These are phyloP conservation scores for Austrolebias charrua DNA, from an alignment of 2,797 vertebrate species.

Conservation along the genomic window DNA sequence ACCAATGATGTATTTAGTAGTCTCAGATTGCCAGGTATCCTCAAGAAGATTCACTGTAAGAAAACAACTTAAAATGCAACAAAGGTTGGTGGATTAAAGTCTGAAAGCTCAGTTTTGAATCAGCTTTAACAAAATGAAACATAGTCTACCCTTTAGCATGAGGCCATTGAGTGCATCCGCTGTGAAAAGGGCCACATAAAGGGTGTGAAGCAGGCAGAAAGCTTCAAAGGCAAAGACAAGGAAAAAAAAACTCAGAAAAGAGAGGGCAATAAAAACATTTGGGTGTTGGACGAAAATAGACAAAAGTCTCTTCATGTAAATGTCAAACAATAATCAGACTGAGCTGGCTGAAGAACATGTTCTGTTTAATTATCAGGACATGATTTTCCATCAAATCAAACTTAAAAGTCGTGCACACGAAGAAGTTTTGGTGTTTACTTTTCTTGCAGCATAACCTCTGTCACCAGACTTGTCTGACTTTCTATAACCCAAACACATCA, in stretches of 20 bases:
- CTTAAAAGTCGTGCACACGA: constrained; percentile 35
- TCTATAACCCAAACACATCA: too few relatives aligned
- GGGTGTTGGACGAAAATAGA: constrained; percentile 59
- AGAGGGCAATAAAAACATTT: constrained; percentile 44
- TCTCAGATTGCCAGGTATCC: constrained; percentile 36
- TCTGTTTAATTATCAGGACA: constrained; percentile 55
- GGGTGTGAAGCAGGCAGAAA: constrained; percentile 40
- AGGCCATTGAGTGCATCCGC: constrained; percentile 26
- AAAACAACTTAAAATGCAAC: constrained; percentile 29
- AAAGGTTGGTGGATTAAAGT: constrained; percentile 11
- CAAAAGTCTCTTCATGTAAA: constrained; percentile 60
- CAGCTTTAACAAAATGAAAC: constrained; percentile 31
- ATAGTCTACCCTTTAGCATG: constrained; percentile 29
- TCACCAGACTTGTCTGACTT: too few relatives aligned
- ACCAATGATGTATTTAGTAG: background rate
- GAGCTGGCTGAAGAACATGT: constrained; percentile 40
- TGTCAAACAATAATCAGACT: constrained; percentile 57
- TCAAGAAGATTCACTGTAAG: constrained; percentile 9
- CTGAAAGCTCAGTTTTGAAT: constrained; percentile 32
- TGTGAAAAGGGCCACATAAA: constrained; percentile 27
- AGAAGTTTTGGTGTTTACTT: constrained; percentile 12
- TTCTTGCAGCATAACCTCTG: background rate
- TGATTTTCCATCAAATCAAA: constrained; percentile 36
- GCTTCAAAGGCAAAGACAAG: constrained; percentile 59
- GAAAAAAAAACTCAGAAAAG: constrained; percentile 49